Evolutionary conservation across 2,797 vertebrate species (phyloP), one percentile per base, ranked within the genome.

Genomic region (Pristis pectinata): DNA sequence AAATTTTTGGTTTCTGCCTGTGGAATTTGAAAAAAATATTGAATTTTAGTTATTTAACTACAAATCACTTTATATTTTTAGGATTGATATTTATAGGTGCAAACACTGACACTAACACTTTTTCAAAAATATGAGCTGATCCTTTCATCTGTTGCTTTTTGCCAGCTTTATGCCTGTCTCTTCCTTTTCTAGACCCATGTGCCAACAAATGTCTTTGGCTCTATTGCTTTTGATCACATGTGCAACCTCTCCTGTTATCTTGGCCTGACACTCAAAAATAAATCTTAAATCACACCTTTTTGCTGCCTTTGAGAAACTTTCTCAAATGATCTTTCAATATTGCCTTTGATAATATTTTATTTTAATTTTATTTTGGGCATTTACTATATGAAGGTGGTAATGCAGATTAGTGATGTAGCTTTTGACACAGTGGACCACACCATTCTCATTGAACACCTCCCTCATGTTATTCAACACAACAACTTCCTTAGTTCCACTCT

Each of bases 141-240:
- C 72, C 30, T 44, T 76, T 74, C 91, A 93, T 22, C 67, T 70
- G 91, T 41, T 93, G 24, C 19, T 59, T 87, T 59, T 89, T 89
- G 56, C 56, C 85, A 89, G 30, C 34, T n/a, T 89, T 4, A 19
- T 89, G 56, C 30, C 17, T 34, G 11, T n/a, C 41, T 44, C 37
- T 80, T 44, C 41, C 37, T 44, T 80, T 80, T 44, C 79, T 19
- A 19, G 17, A 37, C n/a, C 61, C 64, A 67, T 67, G n/a, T 91
- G 87, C 87, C 61, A 91, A 41, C n/a, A 91, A 67, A 61, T 91
- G 87, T 41, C 61, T 41, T 41, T 59, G 34, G n/a, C 19, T 91
- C 87, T 91, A 37, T 87, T 91, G 87, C 61, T 64, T 67, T n/a
- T 91, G 61, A 80, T 94, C n/a, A 79, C 80, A 19, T 77, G 64